phyloP scores from a whole-genome alignment of 2,797 vertebrate species.

The Hozukius guyotensis region DNA sequence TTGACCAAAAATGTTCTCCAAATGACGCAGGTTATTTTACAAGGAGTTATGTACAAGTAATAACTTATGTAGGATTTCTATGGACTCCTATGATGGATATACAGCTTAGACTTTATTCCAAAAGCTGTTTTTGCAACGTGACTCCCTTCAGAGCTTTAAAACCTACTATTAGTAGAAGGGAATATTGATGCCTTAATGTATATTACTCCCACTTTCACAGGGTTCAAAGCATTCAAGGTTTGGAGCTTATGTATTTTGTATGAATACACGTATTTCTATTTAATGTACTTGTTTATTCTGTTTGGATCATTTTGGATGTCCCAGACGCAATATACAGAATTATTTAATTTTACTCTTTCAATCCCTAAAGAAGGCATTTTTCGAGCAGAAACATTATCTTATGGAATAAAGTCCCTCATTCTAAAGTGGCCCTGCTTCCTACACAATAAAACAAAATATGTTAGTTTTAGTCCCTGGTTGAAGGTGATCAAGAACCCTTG shows the following conservation, averaged over 20 bases:
- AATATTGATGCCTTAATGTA: conserved; percentile 21
- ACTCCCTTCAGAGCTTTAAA: conserved; percentile 15
- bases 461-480: conserved; percentile 42
- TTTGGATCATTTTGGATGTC: not conserved
- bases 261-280: not conserved
- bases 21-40: conserved; percentile 7
- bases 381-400: not conserved
- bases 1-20: conserved; percentile 18
- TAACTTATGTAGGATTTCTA: conserved; percentile 4
- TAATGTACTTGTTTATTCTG: not conserved
- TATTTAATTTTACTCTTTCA: conserved; percentile 11
- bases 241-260: not conserved
- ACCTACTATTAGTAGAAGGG: not conserved
- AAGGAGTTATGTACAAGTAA: not conserved
- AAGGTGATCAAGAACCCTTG: conserved; percentile 53
- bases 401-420: not conserved
- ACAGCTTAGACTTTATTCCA: conserved; percentile 22
- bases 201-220: conserved; percentile 29
- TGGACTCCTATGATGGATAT: conserved; percentile 11
- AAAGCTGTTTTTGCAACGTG: conserved; percentile 15
- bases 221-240: not conserved
- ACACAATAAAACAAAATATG: conserved; percentile 30
- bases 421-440: not conserved
- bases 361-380: not conserved
- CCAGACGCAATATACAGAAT: not conserved